Evolutionary conservation across 1,140 invertebrate species (phyloP).

Genomic region (Microplitis demolitor): DNA sequence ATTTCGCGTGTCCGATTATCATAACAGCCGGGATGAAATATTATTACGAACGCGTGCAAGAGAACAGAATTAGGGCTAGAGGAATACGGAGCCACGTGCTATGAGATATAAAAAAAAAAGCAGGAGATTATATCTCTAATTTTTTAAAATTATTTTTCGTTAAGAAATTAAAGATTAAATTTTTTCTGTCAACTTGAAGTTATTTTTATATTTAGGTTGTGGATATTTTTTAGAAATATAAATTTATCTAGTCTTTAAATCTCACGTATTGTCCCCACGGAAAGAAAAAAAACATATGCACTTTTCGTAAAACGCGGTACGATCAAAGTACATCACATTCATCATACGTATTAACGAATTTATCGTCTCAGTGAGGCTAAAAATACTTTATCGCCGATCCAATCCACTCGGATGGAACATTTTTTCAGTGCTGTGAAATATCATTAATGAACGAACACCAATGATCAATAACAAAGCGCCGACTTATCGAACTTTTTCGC

Average conservation of each 20-base stretch:
- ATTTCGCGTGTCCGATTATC: slow-evolving; percentile 38
- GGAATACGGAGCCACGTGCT: slow-evolving; percentile 22
- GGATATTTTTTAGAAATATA: no score
- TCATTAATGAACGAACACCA: slow-evolving; percentile 44
- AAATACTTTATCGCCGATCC: slow-evolving; percentile 49
- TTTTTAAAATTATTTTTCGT: background rate
- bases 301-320: slow-evolving; percentile 42
- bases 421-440: slow-evolving; percentile 19
- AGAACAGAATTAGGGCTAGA: slow-evolving; percentile 33
- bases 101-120: background rate
- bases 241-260: background rate
- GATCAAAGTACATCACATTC: slow-evolving; percentile 51
- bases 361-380: slow-evolving; percentile 45
- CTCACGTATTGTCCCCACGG: background rate
- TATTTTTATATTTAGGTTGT: no score
- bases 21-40: slow-evolving; percentile 49
- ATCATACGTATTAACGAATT: slow-evolving; percentile 48
- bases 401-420: background rate
- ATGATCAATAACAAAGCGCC: background rate
- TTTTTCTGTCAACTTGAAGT: no score
- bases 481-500: no score
- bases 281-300: slow-evolving; percentile 20
- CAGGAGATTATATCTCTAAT: background rate
- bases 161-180: background rate
- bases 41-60: slow-evolving; percentile 33